Percentiles rank a stretch among this genome's conserved stretches.
Conservation (phyloP, 1,140 invertebrate genomes). For the Polypedilum pembai region DNA sequence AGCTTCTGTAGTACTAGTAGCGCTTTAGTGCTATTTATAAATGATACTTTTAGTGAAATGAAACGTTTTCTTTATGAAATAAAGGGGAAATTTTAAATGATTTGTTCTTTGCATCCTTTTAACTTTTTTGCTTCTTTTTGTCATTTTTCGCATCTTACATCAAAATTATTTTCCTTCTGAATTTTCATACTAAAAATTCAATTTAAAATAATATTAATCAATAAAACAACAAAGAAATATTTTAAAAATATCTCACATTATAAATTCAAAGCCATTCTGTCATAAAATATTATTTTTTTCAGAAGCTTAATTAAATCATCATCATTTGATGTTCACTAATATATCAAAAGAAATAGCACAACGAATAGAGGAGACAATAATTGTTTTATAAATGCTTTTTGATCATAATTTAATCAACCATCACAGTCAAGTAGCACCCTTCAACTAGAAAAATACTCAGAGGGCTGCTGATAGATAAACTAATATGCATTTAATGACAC, state of each 20-base stretch:
- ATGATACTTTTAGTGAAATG: too few species aligned
- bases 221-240: background rate
- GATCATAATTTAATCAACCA: constrained; percentile 20
- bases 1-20: too few species aligned
- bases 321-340: background rate
- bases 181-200: background rate
- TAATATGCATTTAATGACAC: background rate
- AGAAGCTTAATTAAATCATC: constrained; percentile 15
- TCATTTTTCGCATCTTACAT: background rate
- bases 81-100: too few species aligned
- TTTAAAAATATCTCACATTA: background rate
- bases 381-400: constrained; percentile 17
- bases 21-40: too few species aligned
- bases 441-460: background rate
- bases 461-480: background rate
- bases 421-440: background rate
- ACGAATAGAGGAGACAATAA: background rate
- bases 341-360: background rate
- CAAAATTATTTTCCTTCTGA: too few species aligned
- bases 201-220: background rate
- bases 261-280: background rate
- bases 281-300: background rate
- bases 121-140: background rate
- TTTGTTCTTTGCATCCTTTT: background rate
- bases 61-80: too few species aligned